Evolutionary conservation across 2,888 invertebrate species (phyloP).

Genomic region (Cheilosia pagana): DNA sequence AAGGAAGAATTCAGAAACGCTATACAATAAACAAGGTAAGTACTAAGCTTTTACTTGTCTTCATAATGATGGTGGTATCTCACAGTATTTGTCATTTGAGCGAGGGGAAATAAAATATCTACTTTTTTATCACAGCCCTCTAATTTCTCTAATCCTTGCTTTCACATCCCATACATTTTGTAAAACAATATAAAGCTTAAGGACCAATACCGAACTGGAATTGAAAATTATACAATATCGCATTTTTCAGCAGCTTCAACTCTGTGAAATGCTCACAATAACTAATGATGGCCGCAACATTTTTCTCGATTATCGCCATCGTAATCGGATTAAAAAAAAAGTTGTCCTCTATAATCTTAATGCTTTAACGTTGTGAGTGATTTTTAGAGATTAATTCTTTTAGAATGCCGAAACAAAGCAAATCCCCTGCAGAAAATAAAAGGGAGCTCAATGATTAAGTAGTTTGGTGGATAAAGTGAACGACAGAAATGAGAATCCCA

Average conservation of each 20-base stretch:
- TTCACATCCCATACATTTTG: no score
- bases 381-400: constrained; percentile 36
- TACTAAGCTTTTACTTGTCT: no score
- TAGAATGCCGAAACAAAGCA: constrained; percentile 35
- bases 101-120: no score
- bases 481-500: neutral
- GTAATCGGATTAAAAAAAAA: constrained; percentile 37
- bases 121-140: no score
- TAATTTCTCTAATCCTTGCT: no score
- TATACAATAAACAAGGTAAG: no score
- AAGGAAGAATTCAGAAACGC: no score
- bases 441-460: neutral
- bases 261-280: constrained; percentile 3
- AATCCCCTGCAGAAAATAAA: constrained; percentile 9
- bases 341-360: constrained; percentile 14
- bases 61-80: no score
- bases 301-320: constrained; percentile 12
- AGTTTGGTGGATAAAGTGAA: constrained; percentile 15
- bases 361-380: constrained; percentile 21
- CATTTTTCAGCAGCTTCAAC: neutral
- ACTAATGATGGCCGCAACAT: neutral
- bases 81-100: no score
- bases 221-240: no score
- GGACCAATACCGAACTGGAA: no score
- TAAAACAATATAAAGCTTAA: no score